These are phyloP conservation scores for Strongylocentrotus purpuratus DNA, from an alignment of 35 echinoderm and acorn worm genomes.

Conservation along the genomic window DNA sequence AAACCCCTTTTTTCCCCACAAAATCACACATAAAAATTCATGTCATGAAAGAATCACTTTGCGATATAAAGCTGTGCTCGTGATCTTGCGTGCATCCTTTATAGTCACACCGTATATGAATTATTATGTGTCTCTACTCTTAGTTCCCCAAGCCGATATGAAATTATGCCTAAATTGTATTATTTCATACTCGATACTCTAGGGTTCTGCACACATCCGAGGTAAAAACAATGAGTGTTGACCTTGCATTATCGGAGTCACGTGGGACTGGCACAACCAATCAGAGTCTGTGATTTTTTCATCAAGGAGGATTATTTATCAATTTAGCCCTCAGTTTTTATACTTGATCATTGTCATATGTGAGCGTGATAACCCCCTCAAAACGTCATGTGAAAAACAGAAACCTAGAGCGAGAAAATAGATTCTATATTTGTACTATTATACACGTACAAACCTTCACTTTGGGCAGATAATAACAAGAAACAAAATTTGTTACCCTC, in stretches of 20 bases:
- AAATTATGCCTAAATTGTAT: conserved; percentile 13
- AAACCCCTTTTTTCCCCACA: no score
- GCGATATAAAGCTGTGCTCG: background rate
- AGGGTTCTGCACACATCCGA: background rate
- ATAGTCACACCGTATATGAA: background rate
- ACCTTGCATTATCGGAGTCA: conserved; percentile 25
- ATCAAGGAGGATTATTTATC: conserved; percentile 18
- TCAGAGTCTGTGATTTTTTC: conserved; percentile 30
- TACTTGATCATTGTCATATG: conserved; percentile 5
- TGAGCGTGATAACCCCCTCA: background rate
- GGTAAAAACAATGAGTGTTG: conserved; percentile 7
- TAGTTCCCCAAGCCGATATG: background rate
- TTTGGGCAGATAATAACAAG: background rate
- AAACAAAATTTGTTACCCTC: background rate
- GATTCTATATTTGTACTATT: background rate
- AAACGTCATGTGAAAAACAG: background rate
- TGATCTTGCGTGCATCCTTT: no score
- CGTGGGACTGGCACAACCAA: conserved; percentile 9
- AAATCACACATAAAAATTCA: background rate
- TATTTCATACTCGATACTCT: background rate
- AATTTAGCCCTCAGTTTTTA: background rate
- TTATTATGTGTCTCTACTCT: background rate
- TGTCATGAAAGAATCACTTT: background rate
- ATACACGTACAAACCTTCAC: background rate
- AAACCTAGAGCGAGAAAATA: background rate